Base-by-base conservation (phyloP, 2,113 vertebrate species). In the Malurus melanocephalus region DNA sequence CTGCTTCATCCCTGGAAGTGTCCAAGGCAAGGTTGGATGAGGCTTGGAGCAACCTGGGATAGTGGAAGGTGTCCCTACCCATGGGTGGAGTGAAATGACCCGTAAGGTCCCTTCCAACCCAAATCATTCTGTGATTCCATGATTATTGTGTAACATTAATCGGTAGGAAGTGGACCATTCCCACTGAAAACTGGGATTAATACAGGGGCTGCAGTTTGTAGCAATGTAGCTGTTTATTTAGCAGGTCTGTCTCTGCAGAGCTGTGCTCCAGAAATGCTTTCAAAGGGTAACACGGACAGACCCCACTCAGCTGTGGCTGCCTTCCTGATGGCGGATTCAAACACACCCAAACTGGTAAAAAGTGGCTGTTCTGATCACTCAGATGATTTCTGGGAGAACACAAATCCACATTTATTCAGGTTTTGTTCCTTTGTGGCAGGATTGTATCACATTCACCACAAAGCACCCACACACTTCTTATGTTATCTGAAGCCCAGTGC, bases 401-500 rank as follows among this genome's bases (percentile, higher is more conserved):
- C 38, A 45, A 42, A 52, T 23, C 19, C 16, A 30, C 5, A 3
- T 12, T 27, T 72, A 48, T 78, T 78, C 23, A 0, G 0, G 28
- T 26, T 55, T 32, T 24, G 45, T 42, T 55, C 27, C 15, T 49
- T 51, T 0, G 0, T 23, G 33, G 33, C 42, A 67, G 11, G 7
- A 7, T 9, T 21, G 1, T 43, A 51, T n/a, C 2, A 6, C 40
- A 26, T 9, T n/a, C 33, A 18, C 42, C 13, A 2, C 16, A 2
- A 14, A 40, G 16, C 74, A 72, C 46, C 19, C 57, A 28, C 4
- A 3, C 7, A 0, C 10, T n/a, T 60, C 3, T 12, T 13, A 8
- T 8, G 24, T 33, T 38, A 16, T 49, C 33, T 27, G 14, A 7
- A 33, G n/a, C 7, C 49, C 35, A 10, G n/a, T 5, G 6, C n/a